Conservation (phyloP, 2,113 vertebrate genomes). For the Aptenodytes patagonicus region DNA sequence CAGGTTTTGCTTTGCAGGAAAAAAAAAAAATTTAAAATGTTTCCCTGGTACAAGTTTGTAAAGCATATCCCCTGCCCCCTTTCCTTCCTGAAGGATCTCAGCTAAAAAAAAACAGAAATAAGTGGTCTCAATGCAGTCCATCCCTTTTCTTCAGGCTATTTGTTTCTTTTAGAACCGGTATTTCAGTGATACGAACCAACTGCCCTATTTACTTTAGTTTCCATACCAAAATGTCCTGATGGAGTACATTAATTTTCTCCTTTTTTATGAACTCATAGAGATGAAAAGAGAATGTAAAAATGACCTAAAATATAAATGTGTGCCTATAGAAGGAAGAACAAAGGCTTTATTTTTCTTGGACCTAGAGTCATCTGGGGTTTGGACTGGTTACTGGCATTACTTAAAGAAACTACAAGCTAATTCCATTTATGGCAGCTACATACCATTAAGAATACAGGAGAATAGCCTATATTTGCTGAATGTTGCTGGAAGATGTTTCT, state of each 20-base stretch:
- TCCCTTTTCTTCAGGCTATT: not conserved
- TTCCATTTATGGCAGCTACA: not conserved
- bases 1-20: not conserved
- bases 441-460: not conserved
- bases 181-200: not conserved
- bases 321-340: not conserved
- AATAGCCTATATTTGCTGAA: not conserved
- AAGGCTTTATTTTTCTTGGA: not conserved
- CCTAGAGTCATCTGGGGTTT: not conserved
- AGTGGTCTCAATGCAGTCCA: not conserved
- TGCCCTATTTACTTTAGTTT: not conserved
- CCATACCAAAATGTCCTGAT: not conserved
- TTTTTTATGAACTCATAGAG: not conserved
- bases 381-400: not conserved
- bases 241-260: not conserved
- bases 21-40: not conserved
- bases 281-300: not conserved
- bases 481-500: not conserved
- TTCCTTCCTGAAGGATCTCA: not conserved
- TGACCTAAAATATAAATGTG: not conserved
- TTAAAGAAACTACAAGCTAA: not conserved
- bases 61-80: not conserved
- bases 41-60: not conserved
- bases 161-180: not conserved
- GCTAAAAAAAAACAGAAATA: not conserved